Base-by-base conservation (phyloP, 1,140 invertebrate species). In the Dreissena polymorpha region DNA sequence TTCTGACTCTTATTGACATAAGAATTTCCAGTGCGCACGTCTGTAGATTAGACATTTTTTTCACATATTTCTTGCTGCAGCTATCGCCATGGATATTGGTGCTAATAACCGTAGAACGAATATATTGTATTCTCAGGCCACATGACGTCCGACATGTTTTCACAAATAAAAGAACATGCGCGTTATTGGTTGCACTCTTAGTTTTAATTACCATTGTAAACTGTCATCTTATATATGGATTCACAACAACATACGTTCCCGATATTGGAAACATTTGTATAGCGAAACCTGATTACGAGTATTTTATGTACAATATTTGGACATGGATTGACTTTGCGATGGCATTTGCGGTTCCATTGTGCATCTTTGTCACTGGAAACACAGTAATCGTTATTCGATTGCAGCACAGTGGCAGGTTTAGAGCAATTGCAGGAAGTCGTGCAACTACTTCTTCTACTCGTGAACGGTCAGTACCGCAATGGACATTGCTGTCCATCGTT, bases 301-400 rank as follows among this genome's bases (percentile, higher is more conserved):
- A n/a, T 16, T 68, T 68, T 27, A 27, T 68, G 25, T 68, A 21
- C 14, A 39, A 68, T 21, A 68, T 39, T 39, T 68, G 67, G 67
- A 25, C 67, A 6, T 68, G 67, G 67, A 68, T 68, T 39, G 67
- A 68, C 67, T 68, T 68, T 21, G 29, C 29, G 14, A 16, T 68
- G 16, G 67, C 29, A 8, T 68, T 68, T 39, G 23, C 14, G 25
- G 16, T 68, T 27, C 67, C 67, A 27, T 25, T 39, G 14, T 25
- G 23, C 14, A 27, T 68, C 18, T 7, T 23, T 21, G 14, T 68
- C 18, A 39, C 29, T 21, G 67, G 67, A 7, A 68, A 68, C 29
- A 16, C 25, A 16, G 25, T 27, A 5, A 39, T 68, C 25, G 18
- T 39, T 6, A 68, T 68, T 21, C 29, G 23, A 21, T 16, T 68